Conservation (phyloP, 1,140 invertebrate genomes). For the Papilio glaucus region DNA sequence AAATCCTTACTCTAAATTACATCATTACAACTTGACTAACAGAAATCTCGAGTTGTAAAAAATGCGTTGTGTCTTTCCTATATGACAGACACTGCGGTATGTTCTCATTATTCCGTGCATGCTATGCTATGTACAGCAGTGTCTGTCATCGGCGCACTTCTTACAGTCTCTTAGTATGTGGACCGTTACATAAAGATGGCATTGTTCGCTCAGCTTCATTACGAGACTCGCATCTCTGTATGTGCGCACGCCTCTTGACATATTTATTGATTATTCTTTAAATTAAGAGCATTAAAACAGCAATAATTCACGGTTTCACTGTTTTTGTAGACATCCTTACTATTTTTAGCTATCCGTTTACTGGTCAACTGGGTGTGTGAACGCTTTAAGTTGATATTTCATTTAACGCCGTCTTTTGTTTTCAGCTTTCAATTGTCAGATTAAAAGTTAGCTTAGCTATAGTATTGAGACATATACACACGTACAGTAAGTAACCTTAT, state of each 20-base stretch:
- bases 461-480: too few species aligned
- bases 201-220: conserved; percentile 62
- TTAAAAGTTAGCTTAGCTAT: too few species aligned
- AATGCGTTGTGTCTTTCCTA: neutral
- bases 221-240: conserved; percentile 47
- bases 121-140: conserved; percentile 21
- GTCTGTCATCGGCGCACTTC: conserved; percentile 31
- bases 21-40: neutral
- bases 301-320: neutral
- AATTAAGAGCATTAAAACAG: neutral
- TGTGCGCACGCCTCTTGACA: conserved; percentile 7
- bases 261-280: neutral
- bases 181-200: conserved; percentile 60
- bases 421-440: too few species aligned
- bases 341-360: neutral
- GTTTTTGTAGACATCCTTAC: neutral
- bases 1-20: too few species aligned
- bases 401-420: too few species aligned
- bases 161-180: conserved; percentile 48
- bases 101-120: conserved; percentile 23
- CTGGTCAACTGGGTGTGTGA: neutral
- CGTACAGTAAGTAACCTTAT: too few species aligned
- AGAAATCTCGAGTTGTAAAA: neutral
- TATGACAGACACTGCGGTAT: conserved; percentile 5
- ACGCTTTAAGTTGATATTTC: neutral